Evolutionary conservation across 2,113 vertebrate genomes (phyloP).

Genomic region (Sebastes schlegelii): DNA sequence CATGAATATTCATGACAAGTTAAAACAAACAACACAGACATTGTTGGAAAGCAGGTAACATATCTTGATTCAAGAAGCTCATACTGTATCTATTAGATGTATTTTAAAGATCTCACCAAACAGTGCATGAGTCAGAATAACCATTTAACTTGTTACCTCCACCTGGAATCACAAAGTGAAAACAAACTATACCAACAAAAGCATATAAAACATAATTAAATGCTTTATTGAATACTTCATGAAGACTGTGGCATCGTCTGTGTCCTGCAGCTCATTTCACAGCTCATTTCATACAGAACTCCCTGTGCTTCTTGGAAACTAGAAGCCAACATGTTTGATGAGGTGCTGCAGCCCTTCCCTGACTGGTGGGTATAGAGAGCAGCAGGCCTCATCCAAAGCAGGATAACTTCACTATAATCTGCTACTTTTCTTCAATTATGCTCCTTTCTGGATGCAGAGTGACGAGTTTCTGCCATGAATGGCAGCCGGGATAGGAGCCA

Average conservation of each 20-base stretch:
- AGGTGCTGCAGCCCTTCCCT: background rate
- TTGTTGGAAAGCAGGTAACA: too few species aligned
- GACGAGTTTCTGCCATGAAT: background rate
- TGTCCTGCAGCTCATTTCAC: slow-evolving; percentile 7
- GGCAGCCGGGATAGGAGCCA: background rate
- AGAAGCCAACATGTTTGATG: slow-evolving; percentile 5
- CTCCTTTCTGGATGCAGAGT: background rate
- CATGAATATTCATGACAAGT: too few species aligned
- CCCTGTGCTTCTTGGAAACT: background rate
- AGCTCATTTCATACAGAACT: slow-evolving; percentile 3
- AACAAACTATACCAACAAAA: background rate
- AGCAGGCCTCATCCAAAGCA: background rate
- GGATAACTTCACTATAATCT: background rate
- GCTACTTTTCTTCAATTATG: background rate
- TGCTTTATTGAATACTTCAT: background rate
- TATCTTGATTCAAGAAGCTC: too few species aligned
- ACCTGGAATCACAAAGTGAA: background rate
- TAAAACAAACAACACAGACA: too few species aligned
- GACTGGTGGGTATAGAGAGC: background rate
- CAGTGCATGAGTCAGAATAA: too few species aligned
- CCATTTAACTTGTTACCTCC: too few species aligned
- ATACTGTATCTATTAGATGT: too few species aligned
- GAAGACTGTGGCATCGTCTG: background rate
- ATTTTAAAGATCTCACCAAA: too few species aligned
- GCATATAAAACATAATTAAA: background rate